Base-by-base conservation (phyloP, 2,113 vertebrate genomes). In the Ictalurus punctatus region DNA sequence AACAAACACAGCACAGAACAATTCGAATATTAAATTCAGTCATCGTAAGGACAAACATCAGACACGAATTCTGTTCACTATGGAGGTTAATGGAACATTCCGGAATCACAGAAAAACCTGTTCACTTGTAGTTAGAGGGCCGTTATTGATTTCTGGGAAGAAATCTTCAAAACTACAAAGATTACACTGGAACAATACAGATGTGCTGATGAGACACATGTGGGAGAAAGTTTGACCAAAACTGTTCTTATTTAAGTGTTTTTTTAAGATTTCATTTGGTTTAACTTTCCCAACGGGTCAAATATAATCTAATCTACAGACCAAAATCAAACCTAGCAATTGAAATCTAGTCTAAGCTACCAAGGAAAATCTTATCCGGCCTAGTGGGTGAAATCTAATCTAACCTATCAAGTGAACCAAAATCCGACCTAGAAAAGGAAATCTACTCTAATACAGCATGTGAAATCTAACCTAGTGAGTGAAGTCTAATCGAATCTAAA, bases 1-100 rank as follows among this genome's bases (percentile, higher is more conserved):
- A 90, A 80, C 65, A 91, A 65, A 92, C 89, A 91, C 37, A 40
- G 8, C 48, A 88, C 80, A 81, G 9, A 65, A 5, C 8, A 85
- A 65, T 61, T 8, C 61, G 0, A 1, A 54, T 1, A 3, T 27
- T 52, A 25, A 79, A n/a, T n/a, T 3, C 1, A 54, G 1, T 13
- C 1, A 80, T 1, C 16, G 25, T 12, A 25, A 13, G 5, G 4
- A 54, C 27, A 58, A 54, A 54, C 37, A 34, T 44, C 52, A 81
- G 6, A 79, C 1, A 54, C 3, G 16, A 54, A 56, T 8, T n/a
- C 27, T 9, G 3, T 69, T 69, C 65, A 21, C 19, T 17, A 7
- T 17, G 59, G 21, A 63, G 21, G 12, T 67, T 63, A 84, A 80
- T n/a, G 48, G 78, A 80, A 1, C 13, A 8, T 13, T 54, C 76